Evolutionary conservation across 1,140 invertebrate species (phyloP), one percentile per base, ranked within the genome.

Genomic region (Drosophila kohkoa): DNA sequence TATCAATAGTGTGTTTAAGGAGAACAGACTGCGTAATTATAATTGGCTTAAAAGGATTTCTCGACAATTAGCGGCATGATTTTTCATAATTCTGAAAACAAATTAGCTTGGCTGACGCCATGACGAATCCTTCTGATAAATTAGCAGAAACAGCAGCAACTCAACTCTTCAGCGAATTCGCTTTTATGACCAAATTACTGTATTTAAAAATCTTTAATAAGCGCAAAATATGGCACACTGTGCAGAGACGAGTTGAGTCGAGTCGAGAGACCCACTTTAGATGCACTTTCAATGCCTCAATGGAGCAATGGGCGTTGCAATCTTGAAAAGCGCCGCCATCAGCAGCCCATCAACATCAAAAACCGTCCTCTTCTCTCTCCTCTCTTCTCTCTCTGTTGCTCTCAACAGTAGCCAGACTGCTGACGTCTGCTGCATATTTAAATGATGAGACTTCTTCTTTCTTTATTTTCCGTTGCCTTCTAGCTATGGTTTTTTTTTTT

Each of bases 141-240:
- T 87, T 87, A 75, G 82, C 83, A 32, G 32, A 5, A 32, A 7
- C 35, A 38, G 1, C 1, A 38, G 35, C 65, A 70, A 20, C 77
- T 63, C 49, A 66, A 13, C 35, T 25, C 20, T 25, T 25, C 20
- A 20, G 20, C 20, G 20, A 52, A 6, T 30, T 16, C 13, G 10
- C 30, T 38, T 57, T 57, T 15, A 38, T 20, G 6, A 16, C 16
- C 16, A 85, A 89, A 89, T 89, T 81, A 89, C 85, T 71, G 78
- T 90, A 89, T 89, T 89, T 89, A 89, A 90, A 89, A 89, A 85
- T 89, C 78, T 81, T 78, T 57, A 89, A 89, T 89, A 89, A 89
- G 82, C 83, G 79, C 79, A 87, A 88, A 87, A 88, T 77, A 81
- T 72, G 71, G 54, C 54, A 57, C 32, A 41, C 15, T 20, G 46